phyloP scores from a whole-genome alignment of 2,888 invertebrate genomes.

The Caenorhabditis sulstoni region DNA sequence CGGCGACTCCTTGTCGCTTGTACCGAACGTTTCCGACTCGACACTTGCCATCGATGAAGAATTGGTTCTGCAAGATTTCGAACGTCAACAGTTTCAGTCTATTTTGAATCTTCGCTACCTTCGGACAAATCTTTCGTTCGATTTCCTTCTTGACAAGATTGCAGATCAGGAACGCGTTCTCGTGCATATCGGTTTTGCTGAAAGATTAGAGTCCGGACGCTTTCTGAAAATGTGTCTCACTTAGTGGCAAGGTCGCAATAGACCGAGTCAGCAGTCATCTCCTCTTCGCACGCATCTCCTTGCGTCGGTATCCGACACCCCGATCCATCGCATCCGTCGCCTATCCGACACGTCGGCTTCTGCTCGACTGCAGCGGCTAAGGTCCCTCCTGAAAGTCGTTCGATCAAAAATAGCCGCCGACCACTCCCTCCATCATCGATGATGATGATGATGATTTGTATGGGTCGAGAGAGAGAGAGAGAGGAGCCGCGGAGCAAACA shows the following conservation, averaged over 20 bases:
- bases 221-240: constrained; percentile 43
- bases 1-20: constrained; percentile 79
- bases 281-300: constrained; percentile 69
- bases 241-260: constrained; percentile 74
- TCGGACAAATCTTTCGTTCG: constrained; percentile 70
- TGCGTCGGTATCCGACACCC: constrained; percentile 67
- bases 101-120: constrained; percentile 6
- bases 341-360: constrained; percentile 71
- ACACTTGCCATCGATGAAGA: constrained; percentile 77
- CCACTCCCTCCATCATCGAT: too few species aligned
- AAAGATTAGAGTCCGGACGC: constrained; percentile 17
- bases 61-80: constrained; percentile 59
- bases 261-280: constrained; percentile 69
- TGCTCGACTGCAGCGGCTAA: constrained; percentile 40
- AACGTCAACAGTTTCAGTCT: background rate
- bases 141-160: constrained; percentile 71
- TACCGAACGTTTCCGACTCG: constrained; percentile 72
- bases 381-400: constrained; percentile 60
- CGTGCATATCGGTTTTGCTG: constrained; percentile 78
- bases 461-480: background rate
- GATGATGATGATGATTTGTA: too few species aligned
- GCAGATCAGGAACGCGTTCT: constrained; percentile 77
- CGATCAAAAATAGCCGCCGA: too few species aligned
- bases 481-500: constrained; percentile 10
- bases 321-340: constrained; percentile 66